Conservation (phyloP, 2,888 invertebrate genomes). For the Andrena chrysosceles region DNA sequence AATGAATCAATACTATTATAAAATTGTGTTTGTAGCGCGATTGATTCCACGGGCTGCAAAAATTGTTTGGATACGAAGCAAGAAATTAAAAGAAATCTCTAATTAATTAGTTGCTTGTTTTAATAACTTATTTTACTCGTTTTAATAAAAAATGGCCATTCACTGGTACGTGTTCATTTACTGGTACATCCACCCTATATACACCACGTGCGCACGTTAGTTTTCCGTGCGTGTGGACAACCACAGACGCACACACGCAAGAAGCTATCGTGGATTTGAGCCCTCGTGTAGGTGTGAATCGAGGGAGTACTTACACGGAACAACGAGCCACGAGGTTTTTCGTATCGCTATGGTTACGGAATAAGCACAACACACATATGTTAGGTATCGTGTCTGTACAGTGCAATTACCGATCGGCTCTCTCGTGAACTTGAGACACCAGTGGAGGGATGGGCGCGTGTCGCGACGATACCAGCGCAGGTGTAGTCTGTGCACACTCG, state of each 20-base stretch:
- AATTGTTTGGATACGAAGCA: no score
- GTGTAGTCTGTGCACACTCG: background rate
- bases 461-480: background rate
- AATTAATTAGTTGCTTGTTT: no score
- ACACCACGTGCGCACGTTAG: background rate
- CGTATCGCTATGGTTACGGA: conserved; percentile 74
- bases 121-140: no score
- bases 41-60: no score
- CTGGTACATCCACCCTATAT: no score
- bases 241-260: background rate
- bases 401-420: conserved; percentile 15
- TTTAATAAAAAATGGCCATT: no score
- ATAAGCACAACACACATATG: conserved; percentile 68
- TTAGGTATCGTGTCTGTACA: conserved; percentile 47
- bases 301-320: conserved; percentile 27
- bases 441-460: background rate
- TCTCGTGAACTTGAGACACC: conserved; percentile 46
- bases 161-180: no score
- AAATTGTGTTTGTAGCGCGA: no score
- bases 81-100: no score
- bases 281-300: conserved; percentile 27
- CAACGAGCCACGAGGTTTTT: conserved; percentile 65
- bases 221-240: background rate
- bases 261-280: conserved; percentile 42
- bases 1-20: no score